Conservation (phyloP, 2,888 invertebrate species). For the Osmoderma eremita region DNA sequence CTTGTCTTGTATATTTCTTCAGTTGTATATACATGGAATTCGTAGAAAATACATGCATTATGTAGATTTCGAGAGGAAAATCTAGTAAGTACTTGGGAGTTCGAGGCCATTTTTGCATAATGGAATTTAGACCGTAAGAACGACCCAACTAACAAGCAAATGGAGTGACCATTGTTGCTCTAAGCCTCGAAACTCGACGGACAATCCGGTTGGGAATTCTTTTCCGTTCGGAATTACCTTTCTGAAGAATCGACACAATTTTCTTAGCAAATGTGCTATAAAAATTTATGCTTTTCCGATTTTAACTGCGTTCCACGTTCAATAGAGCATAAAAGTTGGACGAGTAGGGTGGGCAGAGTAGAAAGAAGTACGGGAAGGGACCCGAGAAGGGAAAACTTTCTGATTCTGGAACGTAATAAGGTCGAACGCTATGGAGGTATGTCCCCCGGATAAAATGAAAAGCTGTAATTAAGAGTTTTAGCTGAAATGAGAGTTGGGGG, state of each 20-base stretch:
- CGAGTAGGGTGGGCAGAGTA: not conserved
- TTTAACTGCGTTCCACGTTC: constrained; percentile 48
- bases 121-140: constrained; percentile 49
- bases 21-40: too few relatives aligned
- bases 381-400: constrained; percentile 15
- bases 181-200: constrained; percentile 49
- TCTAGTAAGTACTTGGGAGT: constrained; percentile 15
- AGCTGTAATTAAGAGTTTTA: constrained; percentile 28
- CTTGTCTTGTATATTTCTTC: too few relatives aligned
- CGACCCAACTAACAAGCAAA: constrained; percentile 55
- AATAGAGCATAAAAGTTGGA: constrained; percentile 30
- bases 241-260: constrained; percentile 56
- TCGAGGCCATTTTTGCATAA: constrained; percentile 46
- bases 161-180: constrained; percentile 59
- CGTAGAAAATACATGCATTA: too few relatives aligned
- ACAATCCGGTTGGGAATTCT: constrained; percentile 52
- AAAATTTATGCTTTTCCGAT: constrained; percentile 59
- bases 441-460: constrained; percentile 22
- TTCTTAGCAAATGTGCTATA: constrained; percentile 59
- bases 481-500: not conserved
- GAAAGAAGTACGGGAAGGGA: not conserved
- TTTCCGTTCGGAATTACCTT: constrained; percentile 55
- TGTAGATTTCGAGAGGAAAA: too few relatives aligned
- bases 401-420: not conserved
- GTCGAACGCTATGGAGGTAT: constrained; percentile 13